These are phyloP conservation scores for Melanerpes aurifrons DNA, from an alignment of 2,113 vertebrate species.

Conservation along the genomic window DNA sequence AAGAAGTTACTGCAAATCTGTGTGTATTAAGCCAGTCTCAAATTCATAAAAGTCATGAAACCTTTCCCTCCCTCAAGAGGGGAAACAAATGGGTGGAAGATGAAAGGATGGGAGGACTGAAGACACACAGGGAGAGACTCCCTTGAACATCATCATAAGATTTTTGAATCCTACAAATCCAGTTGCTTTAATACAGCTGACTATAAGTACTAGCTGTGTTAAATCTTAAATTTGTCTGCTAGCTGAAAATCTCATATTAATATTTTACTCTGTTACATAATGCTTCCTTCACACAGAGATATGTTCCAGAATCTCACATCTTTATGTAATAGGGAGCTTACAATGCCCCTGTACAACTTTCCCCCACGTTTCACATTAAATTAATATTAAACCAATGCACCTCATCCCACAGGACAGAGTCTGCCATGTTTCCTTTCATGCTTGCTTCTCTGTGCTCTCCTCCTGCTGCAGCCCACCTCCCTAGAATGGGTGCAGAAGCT, in stretches of 20 bases:
- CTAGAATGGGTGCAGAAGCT: background rate
- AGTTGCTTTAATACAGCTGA: background rate
- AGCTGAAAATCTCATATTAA: background rate
- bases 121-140: background rate
- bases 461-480: background rate
- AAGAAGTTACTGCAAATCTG: background rate
- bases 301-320: background rate
- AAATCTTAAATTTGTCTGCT: background rate
- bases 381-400: background rate
- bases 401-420: background rate
- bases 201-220: background rate
- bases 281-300: background rate
- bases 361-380: slow-evolving; percentile 16
- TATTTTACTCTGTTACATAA: slow-evolving; percentile 54
- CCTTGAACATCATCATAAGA: background rate
- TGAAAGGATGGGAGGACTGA: background rate
- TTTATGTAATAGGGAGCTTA: slow-evolving; percentile 16
- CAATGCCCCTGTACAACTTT: background rate
- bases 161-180: background rate
- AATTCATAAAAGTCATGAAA: background rate
- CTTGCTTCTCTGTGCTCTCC: background rate
- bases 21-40: background rate
- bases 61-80: background rate
- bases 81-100: background rate
- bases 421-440: background rate